Evolutionary conservation across 2,113 vertebrate species (phyloP).

Genomic region (Sinocyclocheilus anshuiensis): DNA sequence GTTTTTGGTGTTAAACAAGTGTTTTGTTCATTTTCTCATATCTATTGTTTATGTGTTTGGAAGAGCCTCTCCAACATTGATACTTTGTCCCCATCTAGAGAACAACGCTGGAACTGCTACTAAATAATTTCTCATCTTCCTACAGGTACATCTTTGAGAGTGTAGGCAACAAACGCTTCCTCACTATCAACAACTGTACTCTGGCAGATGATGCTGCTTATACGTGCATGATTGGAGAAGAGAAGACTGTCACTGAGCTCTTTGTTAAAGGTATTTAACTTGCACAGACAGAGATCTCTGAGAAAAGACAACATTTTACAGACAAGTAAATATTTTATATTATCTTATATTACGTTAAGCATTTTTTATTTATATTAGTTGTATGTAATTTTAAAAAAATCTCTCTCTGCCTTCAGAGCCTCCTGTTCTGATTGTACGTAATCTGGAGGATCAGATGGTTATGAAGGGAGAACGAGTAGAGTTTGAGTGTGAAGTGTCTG

Average conservation of each 20-base stretch:
- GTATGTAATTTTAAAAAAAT: neutral
- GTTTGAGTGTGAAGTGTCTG: conserved; percentile 93
- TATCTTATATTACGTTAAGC: neutral
- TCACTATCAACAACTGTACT: conserved; percentile 96
- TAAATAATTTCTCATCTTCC: conserved; percentile 1
- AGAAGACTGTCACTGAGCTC: conserved; percentile 92
- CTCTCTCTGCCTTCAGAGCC: conserved; percentile 78
- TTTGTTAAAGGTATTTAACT: conserved; percentile 90
- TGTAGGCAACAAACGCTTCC: conserved; percentile 86
- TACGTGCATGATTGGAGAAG: conserved; percentile 84
- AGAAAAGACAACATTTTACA: neutral
- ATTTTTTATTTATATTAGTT: neutral
- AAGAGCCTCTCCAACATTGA: neutral
- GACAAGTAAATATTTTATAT: neutral
- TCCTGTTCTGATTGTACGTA: conserved; percentile 82
- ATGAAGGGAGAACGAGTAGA: conserved; percentile 95
- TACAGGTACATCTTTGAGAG: conserved; percentile 94
- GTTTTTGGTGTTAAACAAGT: neutral
- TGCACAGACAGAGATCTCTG: too few relatives aligned
- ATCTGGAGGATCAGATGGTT: conserved; percentile 93
- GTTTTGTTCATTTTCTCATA: neutral
- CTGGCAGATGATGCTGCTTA: conserved; percentile 92
- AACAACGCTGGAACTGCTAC: neutral
- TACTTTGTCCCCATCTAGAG: conserved; percentile 37
- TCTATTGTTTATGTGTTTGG: neutral